Conservation (phyloP, 2,888 invertebrate genomes). For the Scaptomyza cyrtandrae region DNA sequence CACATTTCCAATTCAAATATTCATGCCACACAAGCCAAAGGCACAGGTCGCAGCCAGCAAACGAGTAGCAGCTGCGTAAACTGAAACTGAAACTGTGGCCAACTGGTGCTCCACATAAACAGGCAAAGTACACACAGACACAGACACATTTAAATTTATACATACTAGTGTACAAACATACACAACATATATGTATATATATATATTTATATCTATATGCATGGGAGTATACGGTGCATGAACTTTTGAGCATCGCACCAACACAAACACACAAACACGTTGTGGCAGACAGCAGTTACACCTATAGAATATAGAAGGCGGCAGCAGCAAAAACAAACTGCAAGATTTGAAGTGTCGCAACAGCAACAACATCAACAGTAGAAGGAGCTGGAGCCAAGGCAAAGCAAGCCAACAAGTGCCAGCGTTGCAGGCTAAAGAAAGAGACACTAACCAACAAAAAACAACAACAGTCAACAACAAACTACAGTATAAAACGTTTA, state of each 20-base stretch:
- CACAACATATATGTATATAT: too few species aligned
- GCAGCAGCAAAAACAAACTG: constrained; percentile 68
- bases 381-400: constrained; percentile 30
- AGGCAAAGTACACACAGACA: neutral
- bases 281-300: constrained; percentile 40
- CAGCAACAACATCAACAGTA: constrained; percentile 24
- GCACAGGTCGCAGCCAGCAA: constrained; percentile 31
- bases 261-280: constrained; percentile 16
- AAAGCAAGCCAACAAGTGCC: constrained; percentile 73
- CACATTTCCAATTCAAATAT: constrained; percentile 79
- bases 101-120: constrained; percentile 34
- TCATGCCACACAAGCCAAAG: constrained; percentile 23
- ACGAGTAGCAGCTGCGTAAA: constrained; percentile 23
- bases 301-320: constrained; percentile 44
- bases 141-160: constrained; percentile 37
- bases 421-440: constrained; percentile 46
- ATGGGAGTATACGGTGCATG: constrained; percentile 74
- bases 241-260: constrained; percentile 78
- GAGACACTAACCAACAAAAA: constrained; percentile 55
- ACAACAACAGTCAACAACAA: constrained; percentile 39
- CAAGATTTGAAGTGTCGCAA: constrained; percentile 70
- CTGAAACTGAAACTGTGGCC: constrained; percentile 52
- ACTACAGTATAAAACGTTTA: constrained; percentile 53
- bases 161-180: constrained; percentile 19
- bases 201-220: constrained; percentile 8